Evolutionary conservation across 2,797 vertebrate species (phyloP), one percentile per base, ranked within the genome.

Genomic region (Gobionotothen gibberifrons): DNA sequence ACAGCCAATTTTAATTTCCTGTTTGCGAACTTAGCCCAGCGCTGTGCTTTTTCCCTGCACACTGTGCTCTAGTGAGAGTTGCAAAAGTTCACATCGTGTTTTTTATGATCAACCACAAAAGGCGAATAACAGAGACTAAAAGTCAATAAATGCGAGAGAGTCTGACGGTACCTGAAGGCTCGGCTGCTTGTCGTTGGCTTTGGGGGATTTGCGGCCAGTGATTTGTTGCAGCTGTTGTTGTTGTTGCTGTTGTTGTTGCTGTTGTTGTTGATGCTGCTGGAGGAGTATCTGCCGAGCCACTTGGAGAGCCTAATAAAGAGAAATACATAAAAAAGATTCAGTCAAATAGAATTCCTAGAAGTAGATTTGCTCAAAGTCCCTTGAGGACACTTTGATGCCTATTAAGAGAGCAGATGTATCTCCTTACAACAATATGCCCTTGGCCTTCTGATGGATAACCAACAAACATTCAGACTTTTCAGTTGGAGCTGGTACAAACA

Each of bases 201-300:
- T 98, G 16, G 96, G 96, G 82, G 96, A 96, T 92, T 98, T 98
- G 90, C 94, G 87, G 76, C 95, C 95, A 67, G 93, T 91, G 83
- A 94, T 95, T 93, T 87, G 91, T 79, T 93, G 93, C 78, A 95
- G 94, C 57, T 96, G 96, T 55, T 94, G 94, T 67, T 90, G 97
- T 52, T 96, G 96, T 17, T 95, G 93, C 3, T 96, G 96, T 86
- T 72, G 85, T 1, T 95, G 96, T 14, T 96, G 96, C 14, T 97
- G 96, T 26, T 26, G 26, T 26, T 84, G 87, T 3, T 96, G 96
- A 15, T 96, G 96, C 21, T 98, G 97, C 3, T 98, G 97, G 72
- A 98, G 95, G 49, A 99, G 95, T 73, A 99, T 96, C 86, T 99
- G 98, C 54, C 97, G 94, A 82, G 97, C 97, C 92, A 98, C 96